Percentiles rank a stretch among this genome's conserved stretches.
Evolutionary conservation across 2,113 vertebrate genomes (phyloP).

Genomic region (Cromileptes altivelis): DNA sequence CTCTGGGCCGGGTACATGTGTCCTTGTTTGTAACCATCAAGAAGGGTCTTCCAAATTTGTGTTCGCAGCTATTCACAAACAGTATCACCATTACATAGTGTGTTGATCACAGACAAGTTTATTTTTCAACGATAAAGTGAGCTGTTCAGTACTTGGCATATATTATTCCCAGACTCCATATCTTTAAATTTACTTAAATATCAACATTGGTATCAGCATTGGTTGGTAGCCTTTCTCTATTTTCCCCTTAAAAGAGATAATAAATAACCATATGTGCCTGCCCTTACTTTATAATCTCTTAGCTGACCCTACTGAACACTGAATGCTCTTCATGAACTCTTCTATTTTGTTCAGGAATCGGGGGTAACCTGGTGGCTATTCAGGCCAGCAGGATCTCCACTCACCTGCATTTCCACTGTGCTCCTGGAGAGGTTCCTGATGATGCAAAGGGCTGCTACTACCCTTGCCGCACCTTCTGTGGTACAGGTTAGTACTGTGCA

Average conservation of each 20-base stretch:
- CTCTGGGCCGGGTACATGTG: no score
- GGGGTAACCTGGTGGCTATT: slow-evolving; percentile 97
- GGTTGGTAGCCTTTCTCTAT: no score
- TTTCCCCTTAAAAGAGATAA: background rate
- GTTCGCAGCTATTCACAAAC: no score
- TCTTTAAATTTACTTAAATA: no score
- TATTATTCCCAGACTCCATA: no score
- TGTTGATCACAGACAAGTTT: no score
- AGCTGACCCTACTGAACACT: background rate
- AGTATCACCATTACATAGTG: no score
- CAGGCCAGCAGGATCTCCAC: slow-evolving; percentile 98
- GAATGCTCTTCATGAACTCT: background rate
- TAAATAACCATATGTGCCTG: background rate
- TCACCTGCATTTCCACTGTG: slow-evolving; percentile 93
- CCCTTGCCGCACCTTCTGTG: slow-evolving; percentile 93
- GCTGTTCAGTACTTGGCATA: no score
- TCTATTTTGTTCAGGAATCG: slow-evolving; percentile 88
- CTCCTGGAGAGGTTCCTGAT: slow-evolving; percentile 93
- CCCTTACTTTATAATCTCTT: background rate
- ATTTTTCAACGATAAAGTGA: no score
- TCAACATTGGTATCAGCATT: no score
- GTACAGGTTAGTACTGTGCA: slow-evolving; percentile 85
- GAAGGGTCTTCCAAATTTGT: no score
- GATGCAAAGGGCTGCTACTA: slow-evolving; percentile 93
- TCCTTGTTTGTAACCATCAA: no score